Evolutionary conservation across 2,888 invertebrate genomes (phyloP), one percentile per base, ranked within the genome.

Genomic region (Morpho achilles): DNA sequence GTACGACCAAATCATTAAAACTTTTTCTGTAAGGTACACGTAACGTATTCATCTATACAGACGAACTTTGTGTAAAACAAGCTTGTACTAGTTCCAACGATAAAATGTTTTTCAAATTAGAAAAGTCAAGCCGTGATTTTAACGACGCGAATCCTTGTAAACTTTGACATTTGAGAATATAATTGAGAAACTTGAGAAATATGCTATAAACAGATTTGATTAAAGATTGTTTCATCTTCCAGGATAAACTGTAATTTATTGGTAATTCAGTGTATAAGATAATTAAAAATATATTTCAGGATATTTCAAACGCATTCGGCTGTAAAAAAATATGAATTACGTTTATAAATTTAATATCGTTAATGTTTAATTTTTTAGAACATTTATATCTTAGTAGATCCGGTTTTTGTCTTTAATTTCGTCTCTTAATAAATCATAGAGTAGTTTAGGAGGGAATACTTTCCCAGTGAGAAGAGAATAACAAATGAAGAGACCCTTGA

Each of bases 1-100:
- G 6, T 49, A 48, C 60, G 47, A 57, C 54, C 54, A 40, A 59
- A 53, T 58, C 58, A 64, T 64, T 56, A 59, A 64, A 64, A 63
- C 58, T 64, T 62, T 58, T 39, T 44, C 39, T 49, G 9, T 49
- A 58, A 58, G 57, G n/a, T 48, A 58, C 48, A 39, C 48, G 42
- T 23, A n/a, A n/a, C 42, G 54, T 22, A 54, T 48, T 54, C 23
- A 23, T 41, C 42, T 42, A 48, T 42, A 48, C 53, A 53, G 45
- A 8, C 2, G 39, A 39, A 58, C 40, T 48, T 16, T 44, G 22
- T 43, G 48, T 39, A 58, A 43, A 23, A 48, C 43, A 43, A 49
- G 48, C 44, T 32, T 32, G 23, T 54, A 48, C 50, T 44, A 45
- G 53, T 53, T 45, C 52, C 52, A 40, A 40, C 7, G 45, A 22